Conservation (phyloP, 1,140 invertebrate species). For the Branchinecta lindahli region DNA sequence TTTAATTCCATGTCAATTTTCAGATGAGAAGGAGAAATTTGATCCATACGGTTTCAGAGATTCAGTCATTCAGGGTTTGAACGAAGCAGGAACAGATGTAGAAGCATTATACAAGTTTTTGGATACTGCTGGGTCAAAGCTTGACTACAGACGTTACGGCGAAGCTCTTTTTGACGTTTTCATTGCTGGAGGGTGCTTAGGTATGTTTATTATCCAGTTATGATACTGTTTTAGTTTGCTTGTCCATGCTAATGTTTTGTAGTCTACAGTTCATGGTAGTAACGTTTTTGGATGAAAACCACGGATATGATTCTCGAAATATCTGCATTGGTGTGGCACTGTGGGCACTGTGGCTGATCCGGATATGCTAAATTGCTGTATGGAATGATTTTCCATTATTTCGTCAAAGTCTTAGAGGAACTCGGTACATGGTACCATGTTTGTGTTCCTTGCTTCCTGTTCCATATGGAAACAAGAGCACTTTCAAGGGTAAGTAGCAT, state of each 20-base stretch:
- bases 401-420: no score
- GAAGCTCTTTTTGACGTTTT: slow-evolving; percentile 94
- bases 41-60: slow-evolving; percentile 94
- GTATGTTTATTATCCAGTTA: slow-evolving; percentile 28
- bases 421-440: no score
- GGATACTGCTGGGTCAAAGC: slow-evolving; percentile 80
- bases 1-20: slow-evolving; percentile 13
- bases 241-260: not conserved
- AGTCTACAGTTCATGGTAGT: not conserved
- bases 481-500: no score
- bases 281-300: not conserved
- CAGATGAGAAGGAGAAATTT: slow-evolving; percentile 99
- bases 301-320: not conserved
- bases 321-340: no score
- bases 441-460: no score
- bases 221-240: not conserved
- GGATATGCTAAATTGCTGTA: no score
- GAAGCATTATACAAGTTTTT: slow-evolving; percentile 85
- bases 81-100: slow-evolving; percentile 77
- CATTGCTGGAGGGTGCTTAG: slow-evolving; percentile 82
- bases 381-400: no score
- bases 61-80: slow-evolving; percentile 78
- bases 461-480: no score
- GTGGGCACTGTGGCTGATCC: no score
- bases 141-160: slow-evolving; percentile 92